Percentiles rank a stretch among this genome's conserved stretches.
phyloP scores from a whole-genome alignment of 2,888 invertebrate genomes.

The Melipona beecheii region DNA sequence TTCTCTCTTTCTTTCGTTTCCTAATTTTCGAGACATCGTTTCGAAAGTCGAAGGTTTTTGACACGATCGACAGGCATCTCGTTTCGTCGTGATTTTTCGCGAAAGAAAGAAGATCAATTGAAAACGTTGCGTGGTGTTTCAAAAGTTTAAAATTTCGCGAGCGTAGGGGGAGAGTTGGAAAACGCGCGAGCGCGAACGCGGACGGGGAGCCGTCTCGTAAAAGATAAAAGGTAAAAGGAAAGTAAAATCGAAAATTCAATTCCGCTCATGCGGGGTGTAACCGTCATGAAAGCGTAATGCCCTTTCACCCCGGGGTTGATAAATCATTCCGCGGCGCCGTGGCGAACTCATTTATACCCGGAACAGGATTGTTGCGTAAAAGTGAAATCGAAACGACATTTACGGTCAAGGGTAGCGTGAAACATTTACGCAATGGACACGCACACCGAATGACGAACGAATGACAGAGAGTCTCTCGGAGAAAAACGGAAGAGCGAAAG shows the following conservation, averaged over 20 bases:
- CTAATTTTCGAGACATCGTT: no score
- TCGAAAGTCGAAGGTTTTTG: no score
- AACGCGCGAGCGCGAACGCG: neutral
- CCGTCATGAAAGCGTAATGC: neutral
- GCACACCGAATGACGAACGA: neutral
- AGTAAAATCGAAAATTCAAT: constrained; percentile 23
- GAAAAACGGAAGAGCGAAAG: constrained; percentile 46
- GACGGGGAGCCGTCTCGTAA: neutral
- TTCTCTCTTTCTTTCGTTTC: no score
- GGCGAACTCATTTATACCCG: constrained; percentile 18
- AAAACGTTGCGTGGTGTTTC: no score
- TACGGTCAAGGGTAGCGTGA: constrained; percentile 21
- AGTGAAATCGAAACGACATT: constrained; percentile 51
- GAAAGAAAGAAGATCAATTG: no score
- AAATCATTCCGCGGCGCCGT: constrained; percentile 36
- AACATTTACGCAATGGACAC: constrained; percentile 45
- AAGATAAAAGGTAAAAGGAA: neutral
- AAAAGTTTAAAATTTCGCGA: neutral
- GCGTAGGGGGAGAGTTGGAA: neutral
- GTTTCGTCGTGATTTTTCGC: no score
- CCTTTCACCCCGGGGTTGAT: constrained; percentile 4
- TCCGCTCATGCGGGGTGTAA: neutral
- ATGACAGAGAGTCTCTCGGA: constrained; percentile 37
- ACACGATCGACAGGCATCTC: no score
- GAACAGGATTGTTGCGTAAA: constrained; percentile 28